These are phyloP conservation scores for Melanocharis versteri DNA, from an alignment of 2,113 vertebrate genomes.

Conservation along the genomic window DNA sequence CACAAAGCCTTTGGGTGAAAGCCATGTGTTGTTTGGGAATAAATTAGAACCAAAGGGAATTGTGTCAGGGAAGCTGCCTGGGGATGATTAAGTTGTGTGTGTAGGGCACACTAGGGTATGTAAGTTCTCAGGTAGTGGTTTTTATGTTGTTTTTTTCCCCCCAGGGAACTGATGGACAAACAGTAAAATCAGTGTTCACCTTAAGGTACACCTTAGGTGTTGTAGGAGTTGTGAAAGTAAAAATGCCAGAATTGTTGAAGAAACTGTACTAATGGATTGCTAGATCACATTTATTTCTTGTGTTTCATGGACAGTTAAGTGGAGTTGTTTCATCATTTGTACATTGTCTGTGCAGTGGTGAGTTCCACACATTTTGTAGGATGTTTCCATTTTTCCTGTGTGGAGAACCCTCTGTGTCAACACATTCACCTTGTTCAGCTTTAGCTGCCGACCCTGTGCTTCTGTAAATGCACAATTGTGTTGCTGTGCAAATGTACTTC, in stretches of 20 bases:
- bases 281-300: neutral
- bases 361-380: neutral
- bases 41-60: neutral
- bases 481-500: neutral
- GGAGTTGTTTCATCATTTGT: neutral
- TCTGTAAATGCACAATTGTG: neutral
- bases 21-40: neutral
- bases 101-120: neutral
- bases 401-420: neutral
- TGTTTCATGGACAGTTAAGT: fast-evolving
- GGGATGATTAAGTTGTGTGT: neutral
- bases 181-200: neutral
- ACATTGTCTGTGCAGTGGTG: neutral
- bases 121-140: neutral
- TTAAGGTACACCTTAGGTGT: neutral
- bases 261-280: neutral
- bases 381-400: neutral
- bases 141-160: neutral
- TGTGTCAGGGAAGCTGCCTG: neutral
- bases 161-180: neutral
- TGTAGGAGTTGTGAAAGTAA: neutral
- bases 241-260: neutral
- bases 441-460: neutral
- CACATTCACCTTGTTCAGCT: neutral
- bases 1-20: neutral